Evolutionary conservation across 2,888 invertebrate species (phyloP).

Genomic region (Pristionchus arcanus): DNA sequence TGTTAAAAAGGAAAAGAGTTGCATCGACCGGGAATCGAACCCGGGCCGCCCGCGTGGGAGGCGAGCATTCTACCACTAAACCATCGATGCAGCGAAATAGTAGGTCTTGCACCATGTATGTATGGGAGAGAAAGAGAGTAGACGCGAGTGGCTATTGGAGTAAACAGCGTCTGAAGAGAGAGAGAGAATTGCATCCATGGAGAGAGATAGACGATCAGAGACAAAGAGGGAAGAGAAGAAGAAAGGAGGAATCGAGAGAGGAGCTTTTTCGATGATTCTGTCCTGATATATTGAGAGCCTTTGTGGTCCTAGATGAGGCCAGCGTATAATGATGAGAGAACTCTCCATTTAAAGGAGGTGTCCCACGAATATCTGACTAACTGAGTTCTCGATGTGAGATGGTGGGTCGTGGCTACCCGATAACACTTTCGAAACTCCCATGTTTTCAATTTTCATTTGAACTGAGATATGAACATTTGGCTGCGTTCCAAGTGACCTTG

Average conservation of each 20-base stretch:
- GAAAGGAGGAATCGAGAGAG: neutral
- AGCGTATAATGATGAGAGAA: no score
- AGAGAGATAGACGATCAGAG: constrained; percentile 13
- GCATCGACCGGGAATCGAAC: constrained; percentile 75
- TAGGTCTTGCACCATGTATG: neutral
- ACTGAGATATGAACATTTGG: no score
- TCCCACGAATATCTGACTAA: no score
- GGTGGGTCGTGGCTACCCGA: no score
- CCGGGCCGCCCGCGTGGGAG: constrained; percentile 76
- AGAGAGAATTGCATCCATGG: constrained; percentile 7
- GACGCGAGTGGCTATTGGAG: neutral
- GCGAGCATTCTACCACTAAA: constrained; percentile 78
- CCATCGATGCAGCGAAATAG: constrained; percentile 60
- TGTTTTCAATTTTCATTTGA: no score
- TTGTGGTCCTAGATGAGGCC: no score
- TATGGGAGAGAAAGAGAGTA: constrained; percentile 21
- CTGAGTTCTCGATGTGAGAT: no score
- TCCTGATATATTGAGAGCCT: no score
- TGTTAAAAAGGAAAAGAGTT: constrained; percentile 58
- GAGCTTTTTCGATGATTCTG: neutral
- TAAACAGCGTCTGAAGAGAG: neutral
- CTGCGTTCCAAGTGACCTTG: no score
- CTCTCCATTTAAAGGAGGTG: no score
- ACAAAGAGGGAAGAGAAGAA: neutral
- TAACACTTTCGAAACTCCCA: no score